Base-by-base conservation (phyloP, 1,140 invertebrate genomes). In the Vollenhovia emeryi region DNA sequence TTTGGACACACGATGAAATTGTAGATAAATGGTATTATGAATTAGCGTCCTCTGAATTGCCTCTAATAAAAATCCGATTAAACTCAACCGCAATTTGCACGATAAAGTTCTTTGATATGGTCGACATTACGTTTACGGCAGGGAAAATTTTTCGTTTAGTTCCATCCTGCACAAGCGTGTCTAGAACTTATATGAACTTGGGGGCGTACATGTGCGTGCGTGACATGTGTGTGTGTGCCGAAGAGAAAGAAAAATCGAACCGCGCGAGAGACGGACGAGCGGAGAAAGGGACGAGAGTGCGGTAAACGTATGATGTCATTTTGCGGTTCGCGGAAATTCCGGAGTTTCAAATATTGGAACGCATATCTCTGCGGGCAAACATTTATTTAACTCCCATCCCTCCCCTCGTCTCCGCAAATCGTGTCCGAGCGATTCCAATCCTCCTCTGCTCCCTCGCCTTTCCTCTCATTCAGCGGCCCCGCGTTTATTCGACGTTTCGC, bases 301-400 rank as follows among this genome's bases (percentile, higher is more conserved):
- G 55, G 73, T 60, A 80, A 85, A 87, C 57, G 76, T 86, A 82
- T 71, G 84, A 87, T 88, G 87, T 86, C 80, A 78, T 86, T 89
- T 87, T 84, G 80, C 87, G 87, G 85, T 86, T 79, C 87, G 82
- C 68, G 82, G 71, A 89, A 90, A 92, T 89, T 85, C 86, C 75
- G 9, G 69, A 59, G 73, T 84, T 88, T 87, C 87, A 85, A 91
- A 91, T 91, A 88, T 91, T 84, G 80, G 69, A 76, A 83, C 86
- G 74, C 64, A 40, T 83, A 86, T 79, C 87, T 62, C 68, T 40
- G 71, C 80, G 78, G 27, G 24, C 80, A 90, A 90, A 90, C 87
- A 85, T 90, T 90, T 91, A 87, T 87, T 87, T 88, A 86, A 68
- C 76, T 57, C 68, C 36, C 57, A 8, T 27, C 40, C 33, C 18